Evolutionary conservation across 2,888 invertebrate species (phyloP).

Genomic region (Oscheius onirici): DNA sequence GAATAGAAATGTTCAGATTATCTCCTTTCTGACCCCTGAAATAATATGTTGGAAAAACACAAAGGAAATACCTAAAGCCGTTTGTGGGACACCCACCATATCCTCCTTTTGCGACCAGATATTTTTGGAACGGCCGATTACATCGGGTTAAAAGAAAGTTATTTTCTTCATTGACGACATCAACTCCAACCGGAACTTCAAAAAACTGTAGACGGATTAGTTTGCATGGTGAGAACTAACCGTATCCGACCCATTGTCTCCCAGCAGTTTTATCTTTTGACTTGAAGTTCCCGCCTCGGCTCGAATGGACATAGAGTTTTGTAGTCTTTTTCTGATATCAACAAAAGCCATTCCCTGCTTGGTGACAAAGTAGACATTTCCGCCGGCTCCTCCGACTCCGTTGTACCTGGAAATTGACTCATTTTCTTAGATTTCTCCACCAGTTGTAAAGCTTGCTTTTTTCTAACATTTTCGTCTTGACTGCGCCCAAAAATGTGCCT

Average conservation of each 20-base stretch:
- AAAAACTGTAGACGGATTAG: slow-evolving; percentile 40
- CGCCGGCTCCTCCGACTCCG: slow-evolving; percentile 67
- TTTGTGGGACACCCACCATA: slow-evolving; percentile 54
- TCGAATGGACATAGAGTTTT: slow-evolving; percentile 19
- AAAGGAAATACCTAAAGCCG: slow-evolving; percentile 49
- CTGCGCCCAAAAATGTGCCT: no score
- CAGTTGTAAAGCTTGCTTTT: no score
- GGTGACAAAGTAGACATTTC: slow-evolving; percentile 57
- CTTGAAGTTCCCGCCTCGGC: slow-evolving; percentile 40
- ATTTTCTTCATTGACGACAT: slow-evolving; percentile 57
- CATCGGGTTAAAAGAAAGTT: slow-evolving; percentile 59
- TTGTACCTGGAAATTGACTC: slow-evolving; percentile 53
- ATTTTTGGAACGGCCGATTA: slow-evolving; percentile 42
- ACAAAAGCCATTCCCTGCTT: slow-evolving; percentile 53
- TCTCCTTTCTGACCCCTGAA: slow-evolving; percentile 58
- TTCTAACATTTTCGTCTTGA: no score
- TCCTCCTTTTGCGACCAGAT: slow-evolving; percentile 63
- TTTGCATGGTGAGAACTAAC: slow-evolving; percentile 18
- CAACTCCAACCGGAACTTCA: slow-evolving; percentile 66
- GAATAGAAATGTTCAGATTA: slow-evolving; percentile 49
- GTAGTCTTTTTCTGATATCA: slow-evolving; percentile 48
- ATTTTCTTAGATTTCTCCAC: no score
- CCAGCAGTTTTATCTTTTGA: slow-evolving; percentile 39
- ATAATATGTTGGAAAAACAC: not conserved
- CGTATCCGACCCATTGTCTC: slow-evolving; percentile 35